phyloP scores from a whole-genome alignment of 2,113 vertebrate species.

The Hippocampus mohnikei region DNA sequence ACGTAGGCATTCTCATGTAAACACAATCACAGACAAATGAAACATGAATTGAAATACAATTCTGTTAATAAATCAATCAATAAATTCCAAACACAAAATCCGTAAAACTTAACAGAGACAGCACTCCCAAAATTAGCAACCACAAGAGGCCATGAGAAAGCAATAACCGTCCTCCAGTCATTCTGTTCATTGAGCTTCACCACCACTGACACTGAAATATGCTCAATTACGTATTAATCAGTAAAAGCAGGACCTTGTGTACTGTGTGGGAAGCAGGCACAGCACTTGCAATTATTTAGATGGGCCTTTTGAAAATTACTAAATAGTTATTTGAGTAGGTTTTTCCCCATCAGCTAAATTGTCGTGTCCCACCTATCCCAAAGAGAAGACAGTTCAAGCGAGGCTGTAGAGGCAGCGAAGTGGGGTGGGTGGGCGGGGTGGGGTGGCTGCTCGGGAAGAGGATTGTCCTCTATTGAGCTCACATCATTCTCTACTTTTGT shows the following conservation, averaged over 20 bases:
- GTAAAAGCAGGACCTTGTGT: conserved; percentile 12
- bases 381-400: conserved; percentile 9
- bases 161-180: not conserved
- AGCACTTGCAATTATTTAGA: conserved; percentile 43
- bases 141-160: not conserved
- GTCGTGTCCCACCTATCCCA: conserved; percentile 9
- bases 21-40: not conserved
- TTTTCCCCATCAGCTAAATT: conserved; percentile 45
- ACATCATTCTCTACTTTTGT: conserved; percentile 54
- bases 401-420: not conserved
- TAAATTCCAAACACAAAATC: not conserved
- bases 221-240: conserved; percentile 48
- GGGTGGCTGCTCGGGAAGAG: not conserved
- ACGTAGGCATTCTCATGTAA: not conserved
- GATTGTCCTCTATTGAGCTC: conserved; percentile 35
- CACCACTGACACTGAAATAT: conserved; percentile 21
- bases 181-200: not conserved
- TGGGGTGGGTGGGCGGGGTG: not conserved
- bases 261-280: conserved; percentile 21
- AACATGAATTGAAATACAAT: not conserved
- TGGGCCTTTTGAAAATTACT: conserved; percentile 33
- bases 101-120: not conserved
- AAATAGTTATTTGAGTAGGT: conserved; percentile 22
- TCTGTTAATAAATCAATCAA: no score
- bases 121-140: not conserved